A percentile compares a stretch with the other conserved stretches of the same genome.
phyloP scores from a whole-genome alignment of 1,140 invertebrate species.

The Pararge aegeria region DNA sequence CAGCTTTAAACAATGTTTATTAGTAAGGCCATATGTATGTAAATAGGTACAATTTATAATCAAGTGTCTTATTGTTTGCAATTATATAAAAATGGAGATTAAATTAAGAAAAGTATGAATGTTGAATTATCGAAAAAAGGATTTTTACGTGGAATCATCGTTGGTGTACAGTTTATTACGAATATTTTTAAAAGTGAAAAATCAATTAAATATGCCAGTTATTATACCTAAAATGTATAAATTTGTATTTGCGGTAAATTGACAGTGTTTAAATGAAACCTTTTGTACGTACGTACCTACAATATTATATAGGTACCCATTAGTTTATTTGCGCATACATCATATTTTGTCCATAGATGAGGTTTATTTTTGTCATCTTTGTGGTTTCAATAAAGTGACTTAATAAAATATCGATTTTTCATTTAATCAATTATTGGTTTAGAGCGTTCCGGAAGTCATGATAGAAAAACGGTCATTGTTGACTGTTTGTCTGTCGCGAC shows the following conservation, averaged over 20 bases:
- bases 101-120: slow-evolving; percentile 9
- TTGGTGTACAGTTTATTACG: slow-evolving; percentile 14
- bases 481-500: too few relatives aligned
- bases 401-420: slow-evolving; percentile 60
- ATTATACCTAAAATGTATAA: neutral
- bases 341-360: slow-evolving; percentile 65
- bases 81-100: slow-evolving; percentile 14
- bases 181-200: neutral
- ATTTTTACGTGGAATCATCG: slow-evolving; percentile 14
- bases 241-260: neutral
- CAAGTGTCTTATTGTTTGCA: slow-evolving; percentile 15
- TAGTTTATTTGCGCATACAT: slow-evolving; percentile 6
- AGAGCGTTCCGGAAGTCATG: too few relatives aligned
- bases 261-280: neutral
- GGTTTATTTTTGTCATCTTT: slow-evolving; percentile 70
- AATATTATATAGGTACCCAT: neutral
- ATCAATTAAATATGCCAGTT: neutral
- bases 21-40: too few relatives aligned
- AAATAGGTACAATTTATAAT: neutral
- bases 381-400: slow-evolving; percentile 77
- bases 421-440: slow-evolving; percentile 13
- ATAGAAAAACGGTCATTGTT: too few relatives aligned
- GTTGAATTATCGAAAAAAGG: slow-evolving; percentile 14
- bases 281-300: neutral
- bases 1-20: too few relatives aligned